A percentile compares a stretch with the other conserved stretches of the same genome.
These are phyloP conservation scores for Agelastica alni DNA, from an alignment of 2,888 invertebrate species.

Conservation along the genomic window DNA sequence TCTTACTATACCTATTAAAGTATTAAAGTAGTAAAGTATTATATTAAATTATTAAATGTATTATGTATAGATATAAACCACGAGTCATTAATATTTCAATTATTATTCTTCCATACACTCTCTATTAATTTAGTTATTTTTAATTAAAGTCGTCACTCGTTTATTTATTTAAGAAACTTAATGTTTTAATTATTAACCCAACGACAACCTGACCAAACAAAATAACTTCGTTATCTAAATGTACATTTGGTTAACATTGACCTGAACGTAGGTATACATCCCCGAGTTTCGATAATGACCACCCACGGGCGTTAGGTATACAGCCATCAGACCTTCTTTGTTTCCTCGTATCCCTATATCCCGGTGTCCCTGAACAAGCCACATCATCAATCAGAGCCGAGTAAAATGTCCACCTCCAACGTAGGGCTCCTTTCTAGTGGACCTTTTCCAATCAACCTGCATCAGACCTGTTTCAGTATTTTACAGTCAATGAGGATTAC, in stretches of 20 bases:
- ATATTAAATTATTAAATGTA: too few species aligned
- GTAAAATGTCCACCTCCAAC: constrained; percentile 42
- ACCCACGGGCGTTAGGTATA: constrained; percentile 28
- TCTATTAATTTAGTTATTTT: too few species aligned
- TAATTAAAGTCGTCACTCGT: too few species aligned
- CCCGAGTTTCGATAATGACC: constrained; percentile 18
- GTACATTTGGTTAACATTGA: background rate
- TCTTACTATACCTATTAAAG: too few species aligned
- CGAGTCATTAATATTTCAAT: too few species aligned
- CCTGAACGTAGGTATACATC: background rate
- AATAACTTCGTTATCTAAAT: too few species aligned
- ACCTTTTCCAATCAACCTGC: constrained; percentile 40
- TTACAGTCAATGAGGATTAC: background rate
- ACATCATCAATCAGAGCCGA: constrained; percentile 43
- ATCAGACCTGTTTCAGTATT: constrained; percentile 30
- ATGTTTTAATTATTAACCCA: too few species aligned
- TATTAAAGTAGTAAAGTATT: too few species aligned
- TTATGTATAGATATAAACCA: too few species aligned
- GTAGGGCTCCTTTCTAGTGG: constrained; percentile 24
- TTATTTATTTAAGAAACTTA: too few species aligned
- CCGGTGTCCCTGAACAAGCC: constrained; percentile 24
- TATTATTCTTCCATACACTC: too few species aligned
- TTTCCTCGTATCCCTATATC: constrained; percentile 23
- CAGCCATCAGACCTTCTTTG: constrained; percentile 26
- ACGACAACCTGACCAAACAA: too few species aligned